Base-by-base conservation (phyloP, 2,888 invertebrate genomes). In the Escarpia spicata region DNA sequence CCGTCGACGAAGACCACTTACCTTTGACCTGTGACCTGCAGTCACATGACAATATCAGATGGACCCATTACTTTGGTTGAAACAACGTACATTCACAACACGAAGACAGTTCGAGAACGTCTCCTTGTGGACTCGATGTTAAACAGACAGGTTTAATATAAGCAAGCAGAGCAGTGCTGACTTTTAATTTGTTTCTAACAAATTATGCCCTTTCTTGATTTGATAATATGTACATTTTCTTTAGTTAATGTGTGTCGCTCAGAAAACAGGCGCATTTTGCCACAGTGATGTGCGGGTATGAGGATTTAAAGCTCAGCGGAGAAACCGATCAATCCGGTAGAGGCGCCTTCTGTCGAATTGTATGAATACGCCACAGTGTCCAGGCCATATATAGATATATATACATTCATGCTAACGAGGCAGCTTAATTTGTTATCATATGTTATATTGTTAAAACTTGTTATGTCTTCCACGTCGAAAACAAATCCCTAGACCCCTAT, bases 1-100 rank as follows among this genome's bases (percentile, higher is more conserved):
- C 75, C 75, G 26, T 75, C 75, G n/a, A 75, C 75, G 75, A 75
- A 75, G n/a, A 75, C 75, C 75, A 75, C 75, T 75, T 75, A 75
- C 75, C 75, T 75, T 75, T 75, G 75, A 75, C 75, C 75, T 75
- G 19, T 75, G 75, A 75, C 75, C 19, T 75, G 75, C n/a, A n/a
- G 75, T 75, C 75, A 75, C 75, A 6, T n/a, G 75, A 75, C 26
- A 52, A 12, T 52, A 52, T 52, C 52, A 52, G 12, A 52, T 52
- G 52, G 9, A 52, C 75, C 75, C 75, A 26, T 75, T 19, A 26
- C 19, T n/a, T 6, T 75, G 26, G 26, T 75, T 75, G 6, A 26
- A 75, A 19, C 37, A 37, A 37, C 19, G 75, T 15, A 26, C 52
- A 15, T 52, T 52, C 52, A 15, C 15, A 52, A 15, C 52, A 15